phyloP scores from a whole-genome alignment of 2,113 vertebrate genomes.

The Periophthalmus modestus region DNA sequence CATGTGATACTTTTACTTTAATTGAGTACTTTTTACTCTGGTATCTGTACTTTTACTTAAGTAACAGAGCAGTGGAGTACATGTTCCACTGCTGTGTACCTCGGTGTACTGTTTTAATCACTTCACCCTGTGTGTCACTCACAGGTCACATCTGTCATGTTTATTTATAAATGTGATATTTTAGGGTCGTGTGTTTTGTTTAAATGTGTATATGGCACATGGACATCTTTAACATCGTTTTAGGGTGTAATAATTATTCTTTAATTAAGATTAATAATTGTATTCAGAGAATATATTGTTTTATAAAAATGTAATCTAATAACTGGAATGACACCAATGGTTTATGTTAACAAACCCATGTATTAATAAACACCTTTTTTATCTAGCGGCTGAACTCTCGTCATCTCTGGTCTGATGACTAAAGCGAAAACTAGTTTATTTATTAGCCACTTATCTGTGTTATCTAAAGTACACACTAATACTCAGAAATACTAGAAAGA shows the following conservation, averaged over 20 bases:
- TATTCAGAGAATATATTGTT: conserved; percentile 66
- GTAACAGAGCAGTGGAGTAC: too few species aligned
- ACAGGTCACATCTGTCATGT: not conserved
- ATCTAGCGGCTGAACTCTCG: not conserved
- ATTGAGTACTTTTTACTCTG: too few species aligned
- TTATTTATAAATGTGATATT: not conserved
- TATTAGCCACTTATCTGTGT: conserved; percentile 27
- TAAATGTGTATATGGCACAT: conserved; percentile 22
- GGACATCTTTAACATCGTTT: conserved; percentile 50
- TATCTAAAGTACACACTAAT: conserved; percentile 22
- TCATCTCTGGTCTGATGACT: not conserved
- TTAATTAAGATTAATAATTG: conserved; percentile 46
- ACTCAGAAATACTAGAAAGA: not conserved
- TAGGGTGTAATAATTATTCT: conserved; percentile 58
- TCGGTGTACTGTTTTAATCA: not conserved
- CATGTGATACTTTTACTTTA: too few species aligned
- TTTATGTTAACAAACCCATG: conserved; percentile 7
- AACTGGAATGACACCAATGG: conserved; percentile 16
- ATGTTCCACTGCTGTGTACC: not conserved
- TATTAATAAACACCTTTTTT: not conserved
- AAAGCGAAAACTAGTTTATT: not conserved
- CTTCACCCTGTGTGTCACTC: not conserved
- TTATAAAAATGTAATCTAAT: conserved; percentile 34
- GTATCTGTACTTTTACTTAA: too few species aligned
- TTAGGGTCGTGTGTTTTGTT: not conserved